Percentiles rank a stretch among this genome's conserved stretches.
These are phyloP conservation scores for Polymixis flavicincta DNA, from an alignment of 2,888 invertebrate genomes.

Conservation along the genomic window DNA sequence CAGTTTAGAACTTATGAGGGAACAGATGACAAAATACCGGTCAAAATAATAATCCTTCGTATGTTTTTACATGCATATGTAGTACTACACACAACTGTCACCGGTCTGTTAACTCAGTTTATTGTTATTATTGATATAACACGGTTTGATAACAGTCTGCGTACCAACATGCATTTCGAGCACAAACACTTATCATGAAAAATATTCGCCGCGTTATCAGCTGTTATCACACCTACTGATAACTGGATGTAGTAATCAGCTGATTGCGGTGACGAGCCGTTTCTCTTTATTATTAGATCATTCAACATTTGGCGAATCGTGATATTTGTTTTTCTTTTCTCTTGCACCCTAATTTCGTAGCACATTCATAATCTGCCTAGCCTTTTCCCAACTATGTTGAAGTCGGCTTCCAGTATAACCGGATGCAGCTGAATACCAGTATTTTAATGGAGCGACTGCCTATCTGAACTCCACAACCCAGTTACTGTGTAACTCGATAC, in stretches of 20 bases:
- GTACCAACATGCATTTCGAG: conserved; percentile 34
- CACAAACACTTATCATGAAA: conserved; percentile 47
- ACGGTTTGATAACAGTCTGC: conserved; percentile 34
- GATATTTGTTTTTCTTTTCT: conserved; percentile 6
- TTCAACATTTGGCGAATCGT: conserved; percentile 30
- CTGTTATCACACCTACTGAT: conserved; percentile 44
- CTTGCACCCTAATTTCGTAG: too few relatives aligned
- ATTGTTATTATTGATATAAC: conserved; percentile 50
- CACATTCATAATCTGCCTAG: too few relatives aligned
- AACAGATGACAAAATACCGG: too few relatives aligned
- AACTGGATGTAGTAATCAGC: conserved; percentile 53
- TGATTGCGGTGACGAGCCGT: conserved; percentile 42
- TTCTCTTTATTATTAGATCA: conserved; percentile 51
- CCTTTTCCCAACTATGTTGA: too few relatives aligned
- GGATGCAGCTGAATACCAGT: too few relatives aligned
- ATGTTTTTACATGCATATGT: neutral
- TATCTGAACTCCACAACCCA: too few relatives aligned
- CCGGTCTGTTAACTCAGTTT: conserved; percentile 6
- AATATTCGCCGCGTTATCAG: conserved; percentile 44
- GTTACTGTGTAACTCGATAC: too few relatives aligned
- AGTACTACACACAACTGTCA: neutral
- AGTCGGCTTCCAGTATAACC: too few relatives aligned
- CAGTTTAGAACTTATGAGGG: too few relatives aligned
- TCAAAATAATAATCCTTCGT: neutral
- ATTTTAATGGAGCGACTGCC: too few relatives aligned